Evolutionary conservation across 2,888 invertebrate genomes (phyloP), one percentile per base, ranked within the genome.

Genomic region (Reticulitermes lucifugus): DNA sequence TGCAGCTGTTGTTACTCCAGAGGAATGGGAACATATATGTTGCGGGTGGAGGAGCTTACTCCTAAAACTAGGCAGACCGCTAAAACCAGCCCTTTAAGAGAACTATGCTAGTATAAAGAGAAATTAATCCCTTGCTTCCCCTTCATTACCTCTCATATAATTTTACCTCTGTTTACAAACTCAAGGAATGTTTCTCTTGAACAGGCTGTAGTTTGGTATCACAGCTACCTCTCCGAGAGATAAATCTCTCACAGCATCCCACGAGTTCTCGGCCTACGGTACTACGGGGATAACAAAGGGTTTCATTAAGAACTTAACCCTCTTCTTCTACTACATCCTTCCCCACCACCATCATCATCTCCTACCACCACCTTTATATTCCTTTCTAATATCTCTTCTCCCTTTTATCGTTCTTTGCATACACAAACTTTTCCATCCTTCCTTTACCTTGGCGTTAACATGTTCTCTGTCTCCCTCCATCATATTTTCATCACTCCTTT

Each of bases 281-380:
- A 73, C 14, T 21, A 18, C 35, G 41, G 41, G 73, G 80, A 60
- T 80, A 80, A 80, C 80, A 80, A 80, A 80, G 80, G 80, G 59
- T 80, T 80, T 80, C 80, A 80, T 80, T 80, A 80, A 80, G 80
- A 41, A 80, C 80, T 79, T 79, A 79, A 79, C 79, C 51, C 79
- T 51, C 79, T 43, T 51, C 73, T 41, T 73, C 41, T 73, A 7
- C 25, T 65, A 25, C 65, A 65, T 14, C 73, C 35, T 73, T 18
- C 41, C 41, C 21, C 2, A 0, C 65, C 0, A 12, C 25, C 65
- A 65, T 25, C 65, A 65, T 65, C 7, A 10, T 25, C 65, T 25
- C 73, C 73, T 18, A 25, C 73, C 73, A 18, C 41, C 21, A 73
- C 41, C 21, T 14, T 73, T 35, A 59, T 41, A 35, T 60, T 51